phyloP scores from a whole-genome alignment of 2,113 vertebrate species.

The Pelodiscus sinensis region DNA sequence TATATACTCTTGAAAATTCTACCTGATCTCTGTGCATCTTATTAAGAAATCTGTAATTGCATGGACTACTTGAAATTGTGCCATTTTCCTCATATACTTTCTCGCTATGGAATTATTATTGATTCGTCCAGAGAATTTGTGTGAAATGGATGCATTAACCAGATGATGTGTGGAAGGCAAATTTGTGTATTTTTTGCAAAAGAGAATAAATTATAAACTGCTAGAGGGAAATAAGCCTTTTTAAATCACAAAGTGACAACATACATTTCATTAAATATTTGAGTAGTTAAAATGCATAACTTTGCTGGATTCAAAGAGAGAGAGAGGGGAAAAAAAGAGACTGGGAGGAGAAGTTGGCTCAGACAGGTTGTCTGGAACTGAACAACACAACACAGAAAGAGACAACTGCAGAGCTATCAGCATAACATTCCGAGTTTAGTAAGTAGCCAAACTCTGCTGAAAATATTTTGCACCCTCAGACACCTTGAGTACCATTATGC shows the following conservation, averaged over 20 bases:
- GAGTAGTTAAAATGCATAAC: background rate
- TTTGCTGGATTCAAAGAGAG: conserved; percentile 26
- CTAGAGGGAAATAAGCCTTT: background rate
- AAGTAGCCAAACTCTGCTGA: background rate
- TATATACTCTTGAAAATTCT: background rate
- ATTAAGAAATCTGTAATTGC: background rate
- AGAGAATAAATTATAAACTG: conserved; percentile 8
- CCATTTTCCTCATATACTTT: background rate
- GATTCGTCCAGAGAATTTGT: background rate
- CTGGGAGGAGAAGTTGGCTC: background rate
- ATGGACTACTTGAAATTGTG: background rate
- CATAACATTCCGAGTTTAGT: background rate
- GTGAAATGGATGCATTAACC: background rate
- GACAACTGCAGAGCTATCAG: background rate
- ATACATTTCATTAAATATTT: conserved; percentile 34
- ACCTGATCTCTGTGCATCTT: background rate
- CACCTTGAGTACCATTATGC: background rate
- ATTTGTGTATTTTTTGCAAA: background rate
- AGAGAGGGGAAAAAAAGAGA: fast-evolving
- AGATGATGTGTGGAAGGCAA: background rate
- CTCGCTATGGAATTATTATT: background rate
- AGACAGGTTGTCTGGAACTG: background rate
- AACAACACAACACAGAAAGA: background rate
- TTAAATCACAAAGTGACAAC: conserved; percentile 2
- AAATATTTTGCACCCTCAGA: background rate